Conservation (phyloP, 2,797 vertebrate genomes). For the Oreortyx pictus region DNA sequence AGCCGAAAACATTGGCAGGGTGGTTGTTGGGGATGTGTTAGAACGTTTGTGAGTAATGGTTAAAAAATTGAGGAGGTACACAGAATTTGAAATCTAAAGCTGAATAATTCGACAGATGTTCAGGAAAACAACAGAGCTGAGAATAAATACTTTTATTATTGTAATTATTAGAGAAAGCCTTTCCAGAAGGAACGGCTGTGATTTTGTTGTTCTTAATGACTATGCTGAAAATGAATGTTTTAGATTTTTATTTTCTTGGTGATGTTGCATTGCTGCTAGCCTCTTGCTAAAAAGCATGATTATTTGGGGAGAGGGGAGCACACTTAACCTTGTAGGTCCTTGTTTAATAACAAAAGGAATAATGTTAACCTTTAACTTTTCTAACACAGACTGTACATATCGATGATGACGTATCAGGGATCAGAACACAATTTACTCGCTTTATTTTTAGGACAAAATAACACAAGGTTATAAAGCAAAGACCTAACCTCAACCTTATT, state of each 20-base stretch:
- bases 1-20: background rate
- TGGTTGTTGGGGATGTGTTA: fast-evolving
- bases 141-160: background rate
- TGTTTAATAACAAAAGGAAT: background rate
- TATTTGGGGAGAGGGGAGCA: background rate
- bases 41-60: background rate
- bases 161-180: background rate
- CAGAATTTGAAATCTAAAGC: background rate
- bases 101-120: constrained; percentile 18
- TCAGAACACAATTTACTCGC: constrained; percentile 53
- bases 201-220: background rate
- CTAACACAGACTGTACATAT: background rate
- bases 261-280: background rate
- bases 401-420: constrained; percentile 39
- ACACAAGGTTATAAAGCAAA: constrained; percentile 33
- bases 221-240: background rate
- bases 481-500: constrained; percentile 56
- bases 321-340: background rate
- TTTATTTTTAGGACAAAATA: constrained; percentile 38
- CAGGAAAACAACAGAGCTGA: background rate
- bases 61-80: background rate
- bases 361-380: constrained; percentile 6
- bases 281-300: background rate
- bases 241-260: background rate
- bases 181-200: background rate